Percentiles rank a stretch among this genome's conserved stretches.
These are phyloP conservation scores for Micromussa lordhowensis DNA, from an alignment of 92 coral and sea anemone species.

Conservation along the genomic window DNA sequence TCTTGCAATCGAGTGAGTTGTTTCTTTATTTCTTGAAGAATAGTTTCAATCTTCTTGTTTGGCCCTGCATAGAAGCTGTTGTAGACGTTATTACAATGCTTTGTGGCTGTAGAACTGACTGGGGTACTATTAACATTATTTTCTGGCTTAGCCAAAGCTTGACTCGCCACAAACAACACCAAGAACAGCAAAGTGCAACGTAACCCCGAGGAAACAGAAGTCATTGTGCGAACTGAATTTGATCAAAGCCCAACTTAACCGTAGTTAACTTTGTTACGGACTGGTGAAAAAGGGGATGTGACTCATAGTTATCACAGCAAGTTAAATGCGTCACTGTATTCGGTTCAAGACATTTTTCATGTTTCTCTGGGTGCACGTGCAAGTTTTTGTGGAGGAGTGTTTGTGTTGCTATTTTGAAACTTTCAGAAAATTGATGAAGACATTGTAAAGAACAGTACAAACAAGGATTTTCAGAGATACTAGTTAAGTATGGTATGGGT, in stretches of 20 bases:
- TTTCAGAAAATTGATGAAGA: too few species aligned
- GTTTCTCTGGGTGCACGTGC: too few species aligned
- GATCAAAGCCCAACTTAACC: background rate
- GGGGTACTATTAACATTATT: constrained; percentile 4
- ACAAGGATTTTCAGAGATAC: too few species aligned
- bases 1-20: background rate
- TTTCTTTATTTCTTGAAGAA: constrained; percentile 2
- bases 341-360: too few species aligned
- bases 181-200: background rate
- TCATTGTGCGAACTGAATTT: background rate
- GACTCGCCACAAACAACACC: background rate
- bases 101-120: background rate
- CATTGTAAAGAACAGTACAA: too few species aligned
- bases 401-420: too few species aligned
- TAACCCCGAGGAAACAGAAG: background rate
- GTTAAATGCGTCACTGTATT: too few species aligned
- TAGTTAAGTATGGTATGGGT: too few species aligned
- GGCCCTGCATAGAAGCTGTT: constrained; percentile 2
- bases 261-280: too few species aligned
- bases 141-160: background rate
- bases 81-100: background rate
- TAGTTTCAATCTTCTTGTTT: constrained; percentile 5
- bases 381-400: too few species aligned
- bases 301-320: too few species aligned
- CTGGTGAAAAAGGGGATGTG: too few species aligned